phyloP scores from a whole-genome alignment of 2,888 invertebrate genomes.

The Frankliniella intonsa region DNA sequence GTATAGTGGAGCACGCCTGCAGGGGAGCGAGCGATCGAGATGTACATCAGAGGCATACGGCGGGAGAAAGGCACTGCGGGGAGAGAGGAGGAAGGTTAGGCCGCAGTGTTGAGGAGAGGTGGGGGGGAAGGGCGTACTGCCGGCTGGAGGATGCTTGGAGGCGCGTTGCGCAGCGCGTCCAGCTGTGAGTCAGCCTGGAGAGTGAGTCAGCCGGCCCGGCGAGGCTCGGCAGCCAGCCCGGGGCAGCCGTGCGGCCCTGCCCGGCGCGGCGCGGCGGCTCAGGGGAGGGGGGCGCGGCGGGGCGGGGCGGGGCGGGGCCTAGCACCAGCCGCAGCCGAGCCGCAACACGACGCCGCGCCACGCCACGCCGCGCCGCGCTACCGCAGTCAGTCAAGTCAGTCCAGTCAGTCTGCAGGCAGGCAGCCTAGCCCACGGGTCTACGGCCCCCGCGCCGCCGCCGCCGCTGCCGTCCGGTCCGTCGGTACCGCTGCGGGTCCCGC shows the following conservation, averaged over 20 bases:
- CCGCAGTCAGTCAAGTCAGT: neutral
- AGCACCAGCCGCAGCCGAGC: no score
- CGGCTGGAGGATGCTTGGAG: neutral
- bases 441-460: neutral
- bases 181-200: neutral
- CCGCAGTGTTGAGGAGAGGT: neutral
- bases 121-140: neutral
- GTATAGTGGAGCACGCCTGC: no score
- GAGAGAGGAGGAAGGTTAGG: no score
- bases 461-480: neutral
- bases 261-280: neutral
- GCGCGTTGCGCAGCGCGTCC: neutral
- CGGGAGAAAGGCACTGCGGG: no score
- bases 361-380: no score
- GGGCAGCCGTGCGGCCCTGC: neutral
- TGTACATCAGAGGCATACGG: no score
- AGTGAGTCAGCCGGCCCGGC: neutral
- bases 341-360: no score
- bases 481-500: neutral
- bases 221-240: neutral
- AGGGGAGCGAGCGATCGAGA: no score
- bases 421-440: neutral
- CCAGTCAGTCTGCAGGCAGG: neutral
- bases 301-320: neutral
- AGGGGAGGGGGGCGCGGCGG: neutral